A percentile compares a stretch with the other conserved stretches of the same genome.
phyloP scores from a whole-genome alignment of 2,888 invertebrate genomes.

The Machimus atricapillus region DNA sequence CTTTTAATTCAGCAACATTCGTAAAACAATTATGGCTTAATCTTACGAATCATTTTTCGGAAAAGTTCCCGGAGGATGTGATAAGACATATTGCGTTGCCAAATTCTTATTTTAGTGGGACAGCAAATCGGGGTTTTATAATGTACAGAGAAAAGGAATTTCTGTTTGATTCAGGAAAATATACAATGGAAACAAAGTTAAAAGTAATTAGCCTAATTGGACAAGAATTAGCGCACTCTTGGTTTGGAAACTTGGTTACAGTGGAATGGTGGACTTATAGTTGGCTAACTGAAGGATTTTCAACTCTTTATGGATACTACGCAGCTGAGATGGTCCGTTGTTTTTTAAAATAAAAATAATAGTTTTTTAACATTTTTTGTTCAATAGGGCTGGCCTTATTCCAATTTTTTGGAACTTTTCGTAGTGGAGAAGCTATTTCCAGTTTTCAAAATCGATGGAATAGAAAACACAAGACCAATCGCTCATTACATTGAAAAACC shows the following conservation, averaged over 20 bases:
- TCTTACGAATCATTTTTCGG: conserved; percentile 13
- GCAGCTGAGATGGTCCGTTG: not conserved
- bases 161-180: not conserved
- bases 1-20: conserved; percentile 61
- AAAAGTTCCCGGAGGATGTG: conserved; percentile 48
- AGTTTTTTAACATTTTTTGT: not conserved
- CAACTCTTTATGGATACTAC: conserved; percentile 62
- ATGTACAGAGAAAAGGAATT: conserved; percentile 59
- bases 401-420: conserved; percentile 69
- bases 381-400: not conserved
- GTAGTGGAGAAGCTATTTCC: conserved; percentile 75
- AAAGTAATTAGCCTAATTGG: conserved; percentile 57
- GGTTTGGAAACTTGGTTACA: conserved; percentile 76
- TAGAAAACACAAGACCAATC: conserved; percentile 80
- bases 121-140: conserved; percentile 79
- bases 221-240: conserved; percentile 71
- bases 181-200: not conserved
- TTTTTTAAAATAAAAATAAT: not conserved
- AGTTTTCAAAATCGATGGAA: conserved; percentile 76
- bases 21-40: not conserved
- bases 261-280: conserved; percentile 71
- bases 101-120: conserved; percentile 78
- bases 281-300: conserved; percentile 75
- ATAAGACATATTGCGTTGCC: conserved; percentile 72
- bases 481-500: conserved; percentile 80